These are phyloP conservation scores for Anabas testudineus DNA, from an alignment of 2,797 vertebrate genomes.

Conservation along the genomic window DNA sequence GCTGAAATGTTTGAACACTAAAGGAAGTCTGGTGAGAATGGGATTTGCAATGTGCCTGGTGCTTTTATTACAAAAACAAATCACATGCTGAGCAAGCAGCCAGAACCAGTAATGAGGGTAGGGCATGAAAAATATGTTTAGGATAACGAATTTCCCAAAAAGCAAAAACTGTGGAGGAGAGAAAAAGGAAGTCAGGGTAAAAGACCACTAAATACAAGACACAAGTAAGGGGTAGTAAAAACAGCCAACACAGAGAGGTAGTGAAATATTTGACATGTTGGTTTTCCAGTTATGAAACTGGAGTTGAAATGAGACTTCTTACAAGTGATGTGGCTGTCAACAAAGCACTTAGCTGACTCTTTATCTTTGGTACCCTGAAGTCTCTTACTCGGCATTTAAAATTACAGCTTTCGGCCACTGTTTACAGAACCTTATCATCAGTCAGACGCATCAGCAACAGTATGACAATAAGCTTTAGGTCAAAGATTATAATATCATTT, in stretches of 20 bases:
- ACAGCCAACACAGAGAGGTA: constrained; percentile 38
- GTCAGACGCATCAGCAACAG: background rate
- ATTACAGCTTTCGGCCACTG: constrained; percentile 25
- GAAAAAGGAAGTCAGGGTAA: constrained; percentile 7
- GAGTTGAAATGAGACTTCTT: constrained; percentile 51
- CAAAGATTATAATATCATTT: constrained; percentile 16
- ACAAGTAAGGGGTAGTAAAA: constrained; percentile 53
- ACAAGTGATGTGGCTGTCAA: constrained; percentile 47
- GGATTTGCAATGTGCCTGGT: constrained; percentile 1
- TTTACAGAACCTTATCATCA: constrained; percentile 21
- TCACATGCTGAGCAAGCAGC: no score
- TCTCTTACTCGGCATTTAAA: constrained; percentile 18
- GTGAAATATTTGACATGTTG: constrained; percentile 52
- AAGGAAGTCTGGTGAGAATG: background rate
- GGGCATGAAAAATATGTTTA: no score
- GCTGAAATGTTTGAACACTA: no score
- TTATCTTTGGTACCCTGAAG: constrained; percentile 35
- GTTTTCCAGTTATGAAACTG: constrained; percentile 55
- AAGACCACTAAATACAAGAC: constrained; percentile 16
- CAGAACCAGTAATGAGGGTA: no score
- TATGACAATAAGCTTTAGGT: constrained; percentile 7
- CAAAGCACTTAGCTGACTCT: constrained; percentile 39
- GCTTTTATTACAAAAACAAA: background rate
- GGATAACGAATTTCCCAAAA: no score
- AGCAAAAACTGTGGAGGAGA: background rate